Evolutionary conservation across 2,888 invertebrate species (phyloP).

Genomic region (Petrophora chlorosata): DNA sequence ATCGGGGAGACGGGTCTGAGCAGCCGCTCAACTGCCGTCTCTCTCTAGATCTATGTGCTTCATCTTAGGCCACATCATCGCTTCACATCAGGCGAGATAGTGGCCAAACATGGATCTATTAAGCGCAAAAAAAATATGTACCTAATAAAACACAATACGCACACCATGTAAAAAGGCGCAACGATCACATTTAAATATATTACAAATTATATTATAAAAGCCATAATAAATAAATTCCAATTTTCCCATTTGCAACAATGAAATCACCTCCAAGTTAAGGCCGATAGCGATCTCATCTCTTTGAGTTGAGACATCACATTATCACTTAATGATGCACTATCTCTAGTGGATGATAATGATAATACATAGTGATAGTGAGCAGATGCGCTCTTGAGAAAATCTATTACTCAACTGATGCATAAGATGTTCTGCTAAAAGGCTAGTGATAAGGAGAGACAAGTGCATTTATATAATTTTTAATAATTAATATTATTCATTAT

Average conservation of each 20-base stretch:
- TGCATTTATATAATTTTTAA: not conserved
- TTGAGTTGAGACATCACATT: constrained; percentile 34
- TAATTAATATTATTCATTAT: too few species aligned
- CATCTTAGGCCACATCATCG: too few species aligned
- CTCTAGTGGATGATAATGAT: constrained; percentile 30
- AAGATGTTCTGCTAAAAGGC: constrained; percentile 13
- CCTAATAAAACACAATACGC: too few species aligned
- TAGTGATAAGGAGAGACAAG: not conserved
- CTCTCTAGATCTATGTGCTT: too few species aligned
- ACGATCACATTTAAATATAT: too few species aligned
- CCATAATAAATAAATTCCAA: not conserved
- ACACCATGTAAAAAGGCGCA: too few species aligned
- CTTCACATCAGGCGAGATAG: too few species aligned
- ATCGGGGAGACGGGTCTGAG: too few species aligned
- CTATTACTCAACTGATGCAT: constrained; percentile 27
- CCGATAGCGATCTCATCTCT: constrained; percentile 33
- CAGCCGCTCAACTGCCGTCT: too few species aligned
- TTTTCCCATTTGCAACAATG: constrained; percentile 1
- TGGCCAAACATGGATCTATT: too few species aligned
- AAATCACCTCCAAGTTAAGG: not conserved
- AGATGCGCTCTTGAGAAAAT: constrained; percentile 37
- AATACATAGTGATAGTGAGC: constrained; percentile 4
- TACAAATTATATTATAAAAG: too few species aligned
- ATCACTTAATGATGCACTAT: constrained; percentile 36
- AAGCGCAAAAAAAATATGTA: too few species aligned